These are phyloP conservation scores for Drosophila bocqueti DNA, from an alignment of 1,140 invertebrate genomes.

Conservation along the genomic window DNA sequence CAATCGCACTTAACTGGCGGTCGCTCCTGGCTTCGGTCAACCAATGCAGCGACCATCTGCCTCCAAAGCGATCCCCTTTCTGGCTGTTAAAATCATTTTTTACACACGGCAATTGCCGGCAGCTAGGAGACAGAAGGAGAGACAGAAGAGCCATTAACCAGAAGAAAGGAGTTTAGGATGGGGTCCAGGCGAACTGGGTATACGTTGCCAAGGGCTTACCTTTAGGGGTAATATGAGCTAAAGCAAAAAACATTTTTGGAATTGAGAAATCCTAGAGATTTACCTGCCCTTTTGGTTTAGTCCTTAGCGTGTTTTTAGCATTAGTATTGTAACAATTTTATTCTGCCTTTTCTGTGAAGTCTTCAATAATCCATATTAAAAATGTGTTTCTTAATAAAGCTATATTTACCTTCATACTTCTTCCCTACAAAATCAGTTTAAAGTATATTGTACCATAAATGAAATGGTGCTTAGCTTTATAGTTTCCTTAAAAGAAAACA, in stretches of 20 bases:
- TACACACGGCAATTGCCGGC: constrained; percentile 12
- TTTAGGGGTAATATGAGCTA: background rate
- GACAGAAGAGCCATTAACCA: background rate
- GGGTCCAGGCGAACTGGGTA: background rate
- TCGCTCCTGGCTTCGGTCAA: constrained; percentile 33
- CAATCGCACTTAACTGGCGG: constrained; percentile 47
- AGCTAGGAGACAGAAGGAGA: background rate
- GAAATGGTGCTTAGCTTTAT: too few species aligned
- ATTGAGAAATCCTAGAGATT: background rate
- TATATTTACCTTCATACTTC: background rate
- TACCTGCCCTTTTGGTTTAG: background rate
- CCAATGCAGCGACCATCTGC: constrained; percentile 36
- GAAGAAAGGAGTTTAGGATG: background rate
- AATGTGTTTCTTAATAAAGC: background rate
- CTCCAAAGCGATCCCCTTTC: background rate
- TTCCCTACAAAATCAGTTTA: background rate
- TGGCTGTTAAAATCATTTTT: constrained; percentile 63
- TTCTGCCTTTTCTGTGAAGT: background rate
- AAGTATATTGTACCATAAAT: background rate
- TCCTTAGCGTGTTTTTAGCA: background rate
- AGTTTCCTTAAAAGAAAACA: too few species aligned
- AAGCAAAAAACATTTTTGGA: too few species aligned
- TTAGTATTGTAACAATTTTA: background rate
- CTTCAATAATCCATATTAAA: background rate
- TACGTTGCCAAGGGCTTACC: too few species aligned